Evolutionary conservation across 2,888 invertebrate genomes (phyloP), one percentile per base, ranked within the genome.

Genomic region (Morpho deidamia): DNA sequence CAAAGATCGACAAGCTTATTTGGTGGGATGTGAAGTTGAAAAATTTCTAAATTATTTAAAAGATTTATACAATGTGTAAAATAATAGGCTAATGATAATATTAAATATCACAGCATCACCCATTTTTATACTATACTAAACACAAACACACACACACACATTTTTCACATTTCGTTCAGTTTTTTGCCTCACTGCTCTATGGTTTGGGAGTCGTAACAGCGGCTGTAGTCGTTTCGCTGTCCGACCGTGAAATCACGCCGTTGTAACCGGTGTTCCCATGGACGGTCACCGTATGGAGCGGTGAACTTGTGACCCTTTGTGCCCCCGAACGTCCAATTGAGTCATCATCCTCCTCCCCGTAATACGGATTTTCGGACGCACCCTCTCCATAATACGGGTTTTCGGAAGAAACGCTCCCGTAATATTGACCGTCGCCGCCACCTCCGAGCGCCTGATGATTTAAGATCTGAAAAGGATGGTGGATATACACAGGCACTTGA

Each of bases 41-140:
- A 23, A 23, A n/a, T n/a, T n/a, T 23, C 23, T 23, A 23, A 23
- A 23, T 23, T 5, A 23, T 23, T 1, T 23, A 23, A 1, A 23
- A 23, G 23, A 46, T 34, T 8, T 37, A 3, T 10, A 23, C 12
- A 33, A 23, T 46, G 39, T 11, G 32, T 9, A n/a, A 44, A 42
- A 39, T 11, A 47, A 53, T 41, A 52, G 37, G 49, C 43, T 46
- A 64, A 63, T 58, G 51, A 68, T 70, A 71, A 69, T 56, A 50
- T 44, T 61, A 51, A 61, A 53, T 82, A 86, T 85, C 87, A 86
- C 87, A 86, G 83, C 72, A 77, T 66, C 78, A 81, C 73, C 72
- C 81, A 81, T 83, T 85, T 83, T 82, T 76, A 83, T 52, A 42
- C 50, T 54, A 50, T 45, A 40, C 41, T 41, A 59, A 60, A 56